A percentile compares a stretch with the other conserved stretches of the same genome.
phyloP scores from a whole-genome alignment of 2,888 invertebrate genomes.

The Drosophila fungiperda region DNA sequence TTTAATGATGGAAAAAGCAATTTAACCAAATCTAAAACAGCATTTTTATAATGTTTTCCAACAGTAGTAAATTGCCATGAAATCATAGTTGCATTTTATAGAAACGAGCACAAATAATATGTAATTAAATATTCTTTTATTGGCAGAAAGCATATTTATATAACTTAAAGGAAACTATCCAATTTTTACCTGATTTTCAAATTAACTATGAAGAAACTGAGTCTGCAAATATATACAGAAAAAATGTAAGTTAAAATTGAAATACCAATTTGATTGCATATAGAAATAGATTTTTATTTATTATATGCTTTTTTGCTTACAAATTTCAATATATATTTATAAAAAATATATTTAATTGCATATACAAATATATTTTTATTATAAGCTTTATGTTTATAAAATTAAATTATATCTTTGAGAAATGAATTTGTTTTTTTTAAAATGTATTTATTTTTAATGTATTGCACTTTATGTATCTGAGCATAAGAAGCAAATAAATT shows the following conservation, averaged over 20 bases:
- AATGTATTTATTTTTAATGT: background rate
- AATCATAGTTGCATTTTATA: background rate
- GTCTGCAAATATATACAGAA: background rate
- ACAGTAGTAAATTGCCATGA: background rate
- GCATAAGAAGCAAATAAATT: background rate
- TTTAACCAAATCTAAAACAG: background rate
- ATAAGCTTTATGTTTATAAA: background rate
- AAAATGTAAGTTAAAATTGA: background rate
- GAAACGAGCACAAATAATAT: background rate
- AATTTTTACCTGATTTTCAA: background rate
- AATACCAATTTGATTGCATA: background rate
- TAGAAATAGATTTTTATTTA: background rate
- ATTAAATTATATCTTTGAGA: background rate
- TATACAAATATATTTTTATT: background rate
- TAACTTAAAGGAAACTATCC: background rate
- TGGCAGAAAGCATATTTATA: background rate
- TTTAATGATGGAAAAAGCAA: background rate
- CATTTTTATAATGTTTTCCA: background rate
- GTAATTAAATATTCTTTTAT: background rate
- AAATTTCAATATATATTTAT: background rate
- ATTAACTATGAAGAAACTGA: background rate
- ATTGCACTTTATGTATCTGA: background rate
- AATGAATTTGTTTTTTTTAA: background rate
- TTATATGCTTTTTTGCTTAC: too few species aligned
- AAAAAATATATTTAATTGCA: background rate